phyloP scores from a whole-genome alignment of 2,888 invertebrate genomes.

The Saturnia japonica region DNA sequence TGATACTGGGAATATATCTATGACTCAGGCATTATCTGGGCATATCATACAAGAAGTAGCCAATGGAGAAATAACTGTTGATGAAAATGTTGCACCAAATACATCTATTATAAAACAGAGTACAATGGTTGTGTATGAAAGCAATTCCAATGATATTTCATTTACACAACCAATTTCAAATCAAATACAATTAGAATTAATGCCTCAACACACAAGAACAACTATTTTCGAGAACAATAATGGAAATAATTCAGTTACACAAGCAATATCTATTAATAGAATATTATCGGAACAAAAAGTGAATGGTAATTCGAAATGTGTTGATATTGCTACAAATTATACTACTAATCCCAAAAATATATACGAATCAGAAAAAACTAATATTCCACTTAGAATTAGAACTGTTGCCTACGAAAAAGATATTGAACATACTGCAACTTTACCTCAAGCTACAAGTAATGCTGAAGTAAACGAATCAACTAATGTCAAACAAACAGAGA shows the following conservation, averaged over 20 bases:
- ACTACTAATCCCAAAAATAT: not conserved
- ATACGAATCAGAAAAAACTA: not conserved
- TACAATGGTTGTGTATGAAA: slow-evolving; percentile 21
- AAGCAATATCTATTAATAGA: slow-evolving; percentile 29
- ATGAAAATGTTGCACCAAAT: slow-evolving; percentile 8
- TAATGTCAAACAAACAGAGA: slow-evolving; percentile 12
- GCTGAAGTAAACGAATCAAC: not conserved
- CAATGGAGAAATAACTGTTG: not conserved
- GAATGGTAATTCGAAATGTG: not conserved
- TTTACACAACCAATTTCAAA: slow-evolving; percentile 31
- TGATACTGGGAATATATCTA: slow-evolving; percentile 31
- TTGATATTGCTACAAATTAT: not conserved
- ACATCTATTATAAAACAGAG: slow-evolving; percentile 13
- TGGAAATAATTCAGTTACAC: slow-evolving; percentile 25
- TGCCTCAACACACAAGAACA: slow-evolving; percentile 21
- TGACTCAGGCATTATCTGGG: slow-evolving; percentile 31
- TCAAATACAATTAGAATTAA: slow-evolving; percentile 24
- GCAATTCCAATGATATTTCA: slow-evolving; percentile 14
- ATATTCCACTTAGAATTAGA: slow-evolving; percentile 24
- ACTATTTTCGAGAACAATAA: slow-evolving; percentile 19
- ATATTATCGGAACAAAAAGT: slow-evolving; percentile 18
- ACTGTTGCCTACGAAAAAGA: slow-evolving; percentile 36
- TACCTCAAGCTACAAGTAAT: slow-evolving; percentile 36
- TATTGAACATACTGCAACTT: slow-evolving; percentile 37
- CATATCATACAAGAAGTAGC: slow-evolving; percentile 22